Evolutionary conservation across 2,888 invertebrate genomes (phyloP).

Genomic region (Caenorhabditis zanzibari): DNA sequence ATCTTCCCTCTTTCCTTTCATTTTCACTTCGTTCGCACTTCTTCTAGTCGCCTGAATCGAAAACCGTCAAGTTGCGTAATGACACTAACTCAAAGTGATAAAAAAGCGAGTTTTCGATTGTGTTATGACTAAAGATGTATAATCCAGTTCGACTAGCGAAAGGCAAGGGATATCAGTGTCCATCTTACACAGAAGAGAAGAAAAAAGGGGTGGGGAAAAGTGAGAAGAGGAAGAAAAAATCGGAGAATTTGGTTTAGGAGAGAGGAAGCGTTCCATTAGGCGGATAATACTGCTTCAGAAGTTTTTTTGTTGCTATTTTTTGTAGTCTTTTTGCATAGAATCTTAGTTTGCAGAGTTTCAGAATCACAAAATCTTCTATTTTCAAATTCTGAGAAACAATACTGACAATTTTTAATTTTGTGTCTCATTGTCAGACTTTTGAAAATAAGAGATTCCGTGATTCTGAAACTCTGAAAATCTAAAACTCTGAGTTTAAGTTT

Average conservation of each 20-base stretch:
- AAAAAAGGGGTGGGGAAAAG: neutral
- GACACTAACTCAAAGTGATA: constrained; percentile 42
- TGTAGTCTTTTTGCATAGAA: neutral
- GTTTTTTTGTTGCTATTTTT: neutral
- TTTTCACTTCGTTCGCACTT: constrained; percentile 39
- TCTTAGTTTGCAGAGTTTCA: neutral
- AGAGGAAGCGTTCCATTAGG: constrained; percentile 33
- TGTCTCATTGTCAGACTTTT: too few relatives aligned
- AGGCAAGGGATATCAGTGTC: constrained; percentile 19
- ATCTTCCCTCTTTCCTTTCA: neutral
- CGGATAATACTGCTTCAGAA: constrained; percentile 21
- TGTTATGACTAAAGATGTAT: constrained; percentile 34
- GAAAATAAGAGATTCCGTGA: too few relatives aligned
- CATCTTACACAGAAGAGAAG: constrained; percentile 20
- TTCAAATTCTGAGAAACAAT: too few relatives aligned
- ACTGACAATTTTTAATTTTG: too few relatives aligned
- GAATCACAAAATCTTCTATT: too few relatives aligned
- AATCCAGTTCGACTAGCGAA: constrained; percentile 47
- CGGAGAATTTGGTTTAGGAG: too few relatives aligned
- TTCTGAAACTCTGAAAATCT: too few relatives aligned
- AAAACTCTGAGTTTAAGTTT: too few relatives aligned
- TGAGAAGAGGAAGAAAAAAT: neutral
- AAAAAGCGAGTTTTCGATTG: constrained; percentile 45
- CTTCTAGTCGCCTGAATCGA: constrained; percentile 39
- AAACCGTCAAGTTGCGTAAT: constrained; percentile 53